Percentiles rank a stretch among this genome's conserved stretches.
Evolutionary conservation across 2,888 invertebrate genomes (phyloP).

Genomic region (Pyrrhia umbra): DNA sequence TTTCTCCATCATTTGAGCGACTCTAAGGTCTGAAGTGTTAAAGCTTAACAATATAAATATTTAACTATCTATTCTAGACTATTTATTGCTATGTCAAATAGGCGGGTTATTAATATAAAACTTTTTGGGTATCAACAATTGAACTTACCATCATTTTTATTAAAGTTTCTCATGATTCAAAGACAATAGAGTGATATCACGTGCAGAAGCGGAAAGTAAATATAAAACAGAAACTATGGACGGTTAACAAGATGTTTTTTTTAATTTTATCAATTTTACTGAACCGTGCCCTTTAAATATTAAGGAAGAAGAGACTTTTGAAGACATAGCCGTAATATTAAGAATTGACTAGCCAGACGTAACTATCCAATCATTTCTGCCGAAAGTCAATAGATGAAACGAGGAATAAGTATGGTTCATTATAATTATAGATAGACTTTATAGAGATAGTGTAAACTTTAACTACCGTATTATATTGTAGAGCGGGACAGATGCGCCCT

Average conservation of each 20-base stretch:
- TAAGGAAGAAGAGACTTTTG: conserved; percentile 48
- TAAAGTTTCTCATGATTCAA: conserved; percentile 53
- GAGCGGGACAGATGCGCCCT: conserved; percentile 81
- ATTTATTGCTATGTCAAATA: conserved; percentile 90
- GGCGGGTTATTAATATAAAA: conserved; percentile 88
- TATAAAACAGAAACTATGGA: conserved; percentile 73
- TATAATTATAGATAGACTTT: conserved; percentile 62
- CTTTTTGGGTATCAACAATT: conserved; percentile 81
- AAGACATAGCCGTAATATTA: conserved; percentile 61
- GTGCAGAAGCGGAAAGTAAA: conserved; percentile 64
- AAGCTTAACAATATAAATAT: conserved; percentile 82
- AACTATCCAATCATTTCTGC: conserved; percentile 46
- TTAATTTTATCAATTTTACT: conserved; percentile 50
- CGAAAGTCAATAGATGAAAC: conserved; percentile 48
- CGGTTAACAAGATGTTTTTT: conserved; percentile 76
- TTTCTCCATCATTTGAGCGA: conserved; percentile 71
- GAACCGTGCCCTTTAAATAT: conserved; percentile 66
- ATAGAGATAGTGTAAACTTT: conserved; percentile 77
- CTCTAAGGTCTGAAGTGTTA: conserved; percentile 72
- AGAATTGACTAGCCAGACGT: conserved; percentile 71
- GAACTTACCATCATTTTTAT: conserved; percentile 69
- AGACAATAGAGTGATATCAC: conserved; percentile 48
- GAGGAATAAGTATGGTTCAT: conserved; percentile 49
- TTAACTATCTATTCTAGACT: conserved; percentile 87
- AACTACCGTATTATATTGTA: conserved; percentile 71